Percentiles rank a stretch among this genome's conserved stretches.
Conservation (phyloP, 2,797 vertebrate genomes). For the Sebastes aleutianus region DNA sequence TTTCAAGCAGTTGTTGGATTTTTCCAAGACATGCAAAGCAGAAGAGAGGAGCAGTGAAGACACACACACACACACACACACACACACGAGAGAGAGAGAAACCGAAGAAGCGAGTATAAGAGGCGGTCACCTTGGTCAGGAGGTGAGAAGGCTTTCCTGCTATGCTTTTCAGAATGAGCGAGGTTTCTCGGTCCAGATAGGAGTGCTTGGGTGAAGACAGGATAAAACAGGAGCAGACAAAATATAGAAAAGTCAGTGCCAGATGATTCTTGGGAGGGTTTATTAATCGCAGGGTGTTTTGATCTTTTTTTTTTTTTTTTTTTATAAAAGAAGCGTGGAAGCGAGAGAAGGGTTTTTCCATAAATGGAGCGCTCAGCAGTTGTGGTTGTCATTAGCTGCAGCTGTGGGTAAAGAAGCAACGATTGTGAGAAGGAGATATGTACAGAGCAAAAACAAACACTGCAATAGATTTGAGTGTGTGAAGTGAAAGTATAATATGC, state of each 20-base stretch:
- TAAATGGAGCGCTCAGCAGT: constrained; percentile 46
- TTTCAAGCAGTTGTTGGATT: constrained; percentile 14
- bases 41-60: constrained; percentile 50
- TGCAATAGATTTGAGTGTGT: not conserved
- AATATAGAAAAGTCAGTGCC: constrained; percentile 79
- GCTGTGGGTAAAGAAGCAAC: constrained; percentile 62
- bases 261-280: constrained; percentile 68
- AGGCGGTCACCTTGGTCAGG: constrained; percentile 97
- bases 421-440: constrained; percentile 28
- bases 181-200: constrained; percentile 99
- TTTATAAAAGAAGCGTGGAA: constrained; percentile 66
- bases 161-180: constrained; percentile 99
- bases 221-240: constrained; percentile 47
- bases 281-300: constrained; percentile 64
- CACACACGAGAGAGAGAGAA: not conserved
- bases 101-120: constrained; percentile 66
- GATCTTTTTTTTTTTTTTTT: constrained; percentile 21
- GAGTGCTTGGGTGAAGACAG: constrained; percentile 91
- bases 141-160: constrained; percentile 99
- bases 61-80: constrained; percentile 60
- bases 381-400: constrained; percentile 58
- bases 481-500: not conserved
- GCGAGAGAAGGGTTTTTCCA: constrained; percentile 52
- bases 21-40: constrained; percentile 47
- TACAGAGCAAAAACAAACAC: constrained; percentile 12